These are phyloP conservation scores for Hirtodrosophila confusa DNA, from an alignment of 2,888 invertebrate genomes.

Conservation along the genomic window DNA sequence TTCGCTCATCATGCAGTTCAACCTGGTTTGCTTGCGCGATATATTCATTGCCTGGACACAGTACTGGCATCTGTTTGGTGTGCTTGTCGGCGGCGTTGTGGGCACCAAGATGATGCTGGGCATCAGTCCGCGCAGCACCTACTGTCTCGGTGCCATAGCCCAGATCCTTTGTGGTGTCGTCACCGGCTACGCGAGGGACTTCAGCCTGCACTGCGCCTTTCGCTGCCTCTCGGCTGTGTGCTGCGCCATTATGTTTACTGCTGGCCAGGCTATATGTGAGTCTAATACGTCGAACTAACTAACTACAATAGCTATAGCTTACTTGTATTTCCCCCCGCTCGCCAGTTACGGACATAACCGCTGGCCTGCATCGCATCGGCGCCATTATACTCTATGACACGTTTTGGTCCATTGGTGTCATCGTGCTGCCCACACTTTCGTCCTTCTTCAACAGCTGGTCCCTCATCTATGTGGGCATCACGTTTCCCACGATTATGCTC, in stretches of 20 bases:
- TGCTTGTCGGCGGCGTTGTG: slow-evolving; percentile 83
- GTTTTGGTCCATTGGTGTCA: slow-evolving; percentile 85
- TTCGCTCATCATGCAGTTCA: slow-evolving; percentile 83
- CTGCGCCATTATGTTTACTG: slow-evolving; percentile 84
- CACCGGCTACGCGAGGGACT: slow-evolving; percentile 83
- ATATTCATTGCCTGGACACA: slow-evolving; percentile 85
- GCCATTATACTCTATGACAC: slow-evolving; percentile 84
- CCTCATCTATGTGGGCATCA: slow-evolving; percentile 84
- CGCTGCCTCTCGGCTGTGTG: slow-evolving; percentile 84
- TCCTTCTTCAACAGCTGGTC: slow-evolving; percentile 83
- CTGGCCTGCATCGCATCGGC: slow-evolving; percentile 82
- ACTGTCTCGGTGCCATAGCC: slow-evolving; percentile 83
- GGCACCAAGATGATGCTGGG: slow-evolving; percentile 83
- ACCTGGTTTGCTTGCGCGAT: slow-evolving; percentile 84
- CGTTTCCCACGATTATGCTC: slow-evolving; percentile 83
- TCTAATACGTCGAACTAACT: background rate
- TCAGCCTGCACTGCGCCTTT: slow-evolving; percentile 83
- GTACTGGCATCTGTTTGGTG: slow-evolving; percentile 85
- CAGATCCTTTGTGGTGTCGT: slow-evolving; percentile 84
- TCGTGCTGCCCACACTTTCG: slow-evolving; percentile 83
- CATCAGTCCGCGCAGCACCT: slow-evolving; percentile 83
- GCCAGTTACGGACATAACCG: slow-evolving; percentile 84
- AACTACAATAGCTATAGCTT: too few species aligned
- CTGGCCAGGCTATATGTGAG: slow-evolving; percentile 84
- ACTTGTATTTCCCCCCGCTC: background rate